Conservation (phyloP, 2,888 invertebrate species). For the Rhingia campestris region DNA sequence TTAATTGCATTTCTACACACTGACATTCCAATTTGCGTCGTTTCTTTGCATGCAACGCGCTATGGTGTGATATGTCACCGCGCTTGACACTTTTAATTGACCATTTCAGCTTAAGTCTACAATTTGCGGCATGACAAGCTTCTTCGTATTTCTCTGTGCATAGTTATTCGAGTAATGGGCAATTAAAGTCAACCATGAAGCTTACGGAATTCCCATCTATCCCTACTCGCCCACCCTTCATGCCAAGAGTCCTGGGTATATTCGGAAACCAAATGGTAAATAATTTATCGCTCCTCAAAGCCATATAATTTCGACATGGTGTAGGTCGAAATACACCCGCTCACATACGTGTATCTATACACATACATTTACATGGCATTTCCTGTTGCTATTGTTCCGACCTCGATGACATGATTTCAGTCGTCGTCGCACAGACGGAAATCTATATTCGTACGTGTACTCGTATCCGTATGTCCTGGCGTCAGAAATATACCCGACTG, state of each 20-base stretch:
- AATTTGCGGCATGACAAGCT: slow-evolving; percentile 24
- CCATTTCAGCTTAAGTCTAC: slow-evolving; percentile 5
- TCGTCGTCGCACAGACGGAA: slow-evolving; percentile 26
- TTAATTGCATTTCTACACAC: neutral
- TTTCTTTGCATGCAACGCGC: neutral
- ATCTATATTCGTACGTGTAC: slow-evolving; percentile 38
- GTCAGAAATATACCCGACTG: neutral
- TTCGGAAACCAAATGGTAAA: slow-evolving; percentile 23
- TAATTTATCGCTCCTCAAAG: slow-evolving; percentile 53
- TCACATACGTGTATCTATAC: neutral
- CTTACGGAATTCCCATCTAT: slow-evolving; percentile 11
- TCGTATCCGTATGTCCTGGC: slow-evolving; percentile 15
- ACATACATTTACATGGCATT: slow-evolving; percentile 44
- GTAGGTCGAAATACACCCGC: neutral
- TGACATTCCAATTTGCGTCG: neutral
- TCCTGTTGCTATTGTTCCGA: slow-evolving; percentile 56
- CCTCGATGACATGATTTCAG: slow-evolving; percentile 58
- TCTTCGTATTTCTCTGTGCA: neutral
- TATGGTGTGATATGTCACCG: slow-evolving; percentile 13
- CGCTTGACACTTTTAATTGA: slow-evolving; percentile 35
- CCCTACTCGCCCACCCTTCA: neutral
- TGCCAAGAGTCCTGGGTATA: neutral
- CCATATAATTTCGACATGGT: slow-evolving; percentile 10
- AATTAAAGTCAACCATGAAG: slow-evolving; percentile 53
- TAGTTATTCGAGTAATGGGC: slow-evolving; percentile 38